phyloP scores from a whole-genome alignment of 2,113 vertebrate genomes.

The Toxotes jaculatrix region DNA sequence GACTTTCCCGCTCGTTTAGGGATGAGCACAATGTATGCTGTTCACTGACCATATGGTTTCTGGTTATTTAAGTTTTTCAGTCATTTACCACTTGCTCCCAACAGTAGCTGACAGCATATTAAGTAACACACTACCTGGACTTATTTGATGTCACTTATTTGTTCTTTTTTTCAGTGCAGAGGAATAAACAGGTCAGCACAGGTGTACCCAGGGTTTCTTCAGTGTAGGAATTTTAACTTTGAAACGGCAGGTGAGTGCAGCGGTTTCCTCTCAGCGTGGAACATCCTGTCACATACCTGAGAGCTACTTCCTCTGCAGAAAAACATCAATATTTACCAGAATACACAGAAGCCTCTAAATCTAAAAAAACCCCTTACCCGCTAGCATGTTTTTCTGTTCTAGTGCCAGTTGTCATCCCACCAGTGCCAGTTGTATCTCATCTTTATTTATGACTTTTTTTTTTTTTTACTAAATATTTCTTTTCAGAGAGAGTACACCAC shows the following conservation, averaged over 20 bases:
- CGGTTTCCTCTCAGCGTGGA: constrained; percentile 59
- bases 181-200: constrained; percentile 30
- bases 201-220: constrained; percentile 35
- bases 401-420: constrained; percentile 67
- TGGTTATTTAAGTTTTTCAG: constrained; percentile 12
- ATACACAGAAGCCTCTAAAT: constrained; percentile 62
- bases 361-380: constrained; percentile 29
- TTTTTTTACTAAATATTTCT: constrained; percentile 66
- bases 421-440: constrained; percentile 73
- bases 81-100: not conserved
- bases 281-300: constrained; percentile 70
- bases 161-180: constrained; percentile 3
- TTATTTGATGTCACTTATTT: constrained; percentile 11
- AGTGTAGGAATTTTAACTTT: constrained; percentile 33
- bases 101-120: not conserved
- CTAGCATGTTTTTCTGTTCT: constrained; percentile 65
- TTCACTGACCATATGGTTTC: not conserved
- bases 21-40: not conserved
- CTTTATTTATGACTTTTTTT: constrained; percentile 78
- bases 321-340: constrained; percentile 83
- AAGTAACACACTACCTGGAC: not conserved
- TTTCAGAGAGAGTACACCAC: constrained; percentile 60
- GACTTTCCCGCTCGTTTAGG: not conserved
- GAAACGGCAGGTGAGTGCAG: constrained; percentile 62
- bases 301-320: constrained; percentile 75